Conservation (phyloP, 2,888 invertebrate species). For the Metallyticus violacea region DNA sequence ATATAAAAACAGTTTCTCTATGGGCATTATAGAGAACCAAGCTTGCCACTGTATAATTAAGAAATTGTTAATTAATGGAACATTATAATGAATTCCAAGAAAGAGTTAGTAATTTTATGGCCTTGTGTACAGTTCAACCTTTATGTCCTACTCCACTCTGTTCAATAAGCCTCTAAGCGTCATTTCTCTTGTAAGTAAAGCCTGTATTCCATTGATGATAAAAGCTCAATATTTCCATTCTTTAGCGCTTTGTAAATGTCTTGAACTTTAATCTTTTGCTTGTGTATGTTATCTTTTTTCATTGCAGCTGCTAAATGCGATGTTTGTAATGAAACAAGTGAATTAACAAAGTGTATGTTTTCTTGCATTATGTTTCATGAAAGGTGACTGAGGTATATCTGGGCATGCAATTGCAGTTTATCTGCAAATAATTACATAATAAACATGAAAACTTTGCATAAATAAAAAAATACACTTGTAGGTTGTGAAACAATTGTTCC, state of each 20-base stretch:
- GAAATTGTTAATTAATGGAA: background rate
- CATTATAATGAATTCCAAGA: too few species aligned
- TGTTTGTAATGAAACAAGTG: background rate
- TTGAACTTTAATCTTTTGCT: background rate
- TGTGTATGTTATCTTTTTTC: background rate
- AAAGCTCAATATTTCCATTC: background rate
- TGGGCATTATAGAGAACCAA: background rate
- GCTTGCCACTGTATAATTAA: background rate
- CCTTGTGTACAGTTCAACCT: background rate
- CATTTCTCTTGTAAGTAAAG: background rate
- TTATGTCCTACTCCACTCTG: background rate
- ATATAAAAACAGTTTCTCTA: background rate
- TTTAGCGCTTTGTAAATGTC: background rate
- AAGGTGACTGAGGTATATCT: too few species aligned
- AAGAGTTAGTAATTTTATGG: background rate
- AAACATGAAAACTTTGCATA: background rate
- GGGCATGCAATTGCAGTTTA: too few species aligned
- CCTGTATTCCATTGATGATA: background rate
- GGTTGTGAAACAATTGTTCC: background rate
- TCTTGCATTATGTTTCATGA: too few species aligned
- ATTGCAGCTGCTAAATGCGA: background rate
- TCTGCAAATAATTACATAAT: background rate
- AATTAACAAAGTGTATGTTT: background rate
- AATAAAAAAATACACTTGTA: background rate
- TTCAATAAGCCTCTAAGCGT: background rate